phyloP scores from a whole-genome alignment of 1,140 invertebrate genomes.

The Panulirus ornatus region DNA sequence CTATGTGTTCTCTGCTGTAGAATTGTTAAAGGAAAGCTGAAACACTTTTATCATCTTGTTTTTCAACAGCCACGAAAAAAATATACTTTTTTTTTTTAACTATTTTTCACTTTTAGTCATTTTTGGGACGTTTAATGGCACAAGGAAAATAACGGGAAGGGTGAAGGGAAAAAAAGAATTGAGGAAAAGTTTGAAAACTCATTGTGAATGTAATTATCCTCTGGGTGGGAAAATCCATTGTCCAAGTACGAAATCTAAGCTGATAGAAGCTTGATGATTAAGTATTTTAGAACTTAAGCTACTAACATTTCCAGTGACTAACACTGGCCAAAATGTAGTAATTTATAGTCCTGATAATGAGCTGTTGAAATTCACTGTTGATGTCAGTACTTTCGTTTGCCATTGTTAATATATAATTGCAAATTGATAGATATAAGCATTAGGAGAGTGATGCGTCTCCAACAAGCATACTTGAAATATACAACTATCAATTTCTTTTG shows the following conservation, averaged over 20 bases:
- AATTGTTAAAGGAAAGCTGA: background rate
- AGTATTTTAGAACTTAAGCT: conserved; percentile 30
- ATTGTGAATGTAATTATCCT: conserved; percentile 59
- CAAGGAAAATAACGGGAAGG: conserved; percentile 57
- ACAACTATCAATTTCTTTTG: no score
- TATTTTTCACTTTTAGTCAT: conserved; percentile 42
- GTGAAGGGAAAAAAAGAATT: conserved; percentile 28
- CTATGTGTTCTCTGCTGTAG: background rate
- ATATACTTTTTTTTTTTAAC: conserved; percentile 1
- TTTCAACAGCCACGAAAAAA: background rate
- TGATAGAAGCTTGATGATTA: conserved; percentile 34
- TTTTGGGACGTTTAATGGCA: conserved; percentile 27
- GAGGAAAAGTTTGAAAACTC: conserved; percentile 45
- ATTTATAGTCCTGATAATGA: background rate
- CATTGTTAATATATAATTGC: no score
- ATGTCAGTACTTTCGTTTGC: no score
- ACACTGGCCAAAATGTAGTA: background rate
- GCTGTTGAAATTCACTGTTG: background rate
- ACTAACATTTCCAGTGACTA: background rate
- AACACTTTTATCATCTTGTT: background rate
- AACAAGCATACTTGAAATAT: no score
- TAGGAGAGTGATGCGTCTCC: no score
- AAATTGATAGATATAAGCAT: no score
- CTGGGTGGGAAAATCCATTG: conserved; percentile 19
- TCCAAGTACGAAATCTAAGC: conserved; percentile 35